Evolutionary conservation across 1,140 invertebrate genomes (phyloP), one percentile per base, ranked within the genome.

Genomic region (Aphaenogaster floridana): DNA sequence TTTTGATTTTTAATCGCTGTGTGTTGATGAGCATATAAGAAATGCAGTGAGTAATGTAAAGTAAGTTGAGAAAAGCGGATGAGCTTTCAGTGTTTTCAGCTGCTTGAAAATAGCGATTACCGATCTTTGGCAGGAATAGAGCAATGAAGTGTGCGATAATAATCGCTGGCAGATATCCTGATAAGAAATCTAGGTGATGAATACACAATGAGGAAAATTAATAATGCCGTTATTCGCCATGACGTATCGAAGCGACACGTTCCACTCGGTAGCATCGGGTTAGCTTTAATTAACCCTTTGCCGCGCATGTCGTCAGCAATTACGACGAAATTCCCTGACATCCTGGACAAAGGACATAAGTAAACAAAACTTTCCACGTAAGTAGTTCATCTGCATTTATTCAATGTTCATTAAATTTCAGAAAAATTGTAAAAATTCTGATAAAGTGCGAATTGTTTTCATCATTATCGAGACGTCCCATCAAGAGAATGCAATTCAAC

Each of bases 241-340:
- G 52, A 74, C n/a, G 68, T 83, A 83, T 50, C 42, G 69, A 42
- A 83, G 42, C 15, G 21, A 74, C 81, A 57, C 21, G 76, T 66
- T 86, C 28, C 63, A 39, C 61, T 54, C 42, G 61, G 28, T 64
- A 3, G 61, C 76, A 57, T 8, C 74, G 61, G 64, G 21, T 84
- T 84, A 61, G 54, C 80, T 84, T 50, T 76, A 84, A 84, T 84
- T 84, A 84, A 84, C 68, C 54, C 69, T 76, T 84, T 61, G 28
- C 15, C 13, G 39, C 52, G 80, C 54, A n/a, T 50, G 80, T 74
- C 64, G 50, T 81, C 80, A 74, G 42, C 80, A 84, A 84, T 76
- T 84, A 84, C 13, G 4, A 45, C 13, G 54, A 61, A 76, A 74
- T 84, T 61, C 17, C 42, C 76, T 61, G 54, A 17, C 17, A 39